Base-by-base conservation (phyloP, 2,797 vertebrate species). In the Streptopelia turtur region DNA sequence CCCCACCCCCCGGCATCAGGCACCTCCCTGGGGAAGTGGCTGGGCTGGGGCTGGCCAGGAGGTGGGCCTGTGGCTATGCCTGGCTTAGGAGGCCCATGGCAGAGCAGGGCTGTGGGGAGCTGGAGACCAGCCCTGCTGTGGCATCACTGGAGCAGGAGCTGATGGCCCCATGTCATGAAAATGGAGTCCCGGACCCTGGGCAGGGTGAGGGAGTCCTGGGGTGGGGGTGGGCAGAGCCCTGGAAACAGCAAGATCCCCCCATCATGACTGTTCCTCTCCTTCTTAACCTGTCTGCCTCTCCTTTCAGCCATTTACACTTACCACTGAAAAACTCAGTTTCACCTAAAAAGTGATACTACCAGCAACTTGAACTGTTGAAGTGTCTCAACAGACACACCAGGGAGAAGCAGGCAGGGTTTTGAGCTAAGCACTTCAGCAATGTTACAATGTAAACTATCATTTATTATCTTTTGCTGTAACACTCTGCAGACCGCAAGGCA, bases 21-120 rank as follows among this genome's bases (percentile, higher is more conserved):
- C 13, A 30, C 15, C 11, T 28, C 18, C 37, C 3, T 16, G 6
- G 27, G 18, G 14, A 33, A 10, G 5, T 20, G 57, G 25, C 28
- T 0, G 21, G 14, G 43, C 13, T 24, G 66, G 16, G 37, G 22
- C 25, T 43, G 52, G 20, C 11, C 20, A 45, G 11, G 16, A 30
- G 10, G 16, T 13, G 35, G 25, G 14, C 37, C 25, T 6, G 11
- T 0, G 11, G 13, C 11, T 4, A 53, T 21, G 13, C 27, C 47
- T 24, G 37, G 27, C 41, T 9, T 0, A 1, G 28, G 23, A 5
- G 6, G 6, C 2, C 6, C 27, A 10, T 0, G 0, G n/a, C 10
- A 3, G 1, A 61, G 49, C 28, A 49, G 1, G 10, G 18, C 45
- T 27, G 57, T 18, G 28, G 6, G 43, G 13, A 78, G 25, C 23